phyloP scores from a whole-genome alignment of 2,113 vertebrate genomes.

The Lepisosteus osseus region DNA sequence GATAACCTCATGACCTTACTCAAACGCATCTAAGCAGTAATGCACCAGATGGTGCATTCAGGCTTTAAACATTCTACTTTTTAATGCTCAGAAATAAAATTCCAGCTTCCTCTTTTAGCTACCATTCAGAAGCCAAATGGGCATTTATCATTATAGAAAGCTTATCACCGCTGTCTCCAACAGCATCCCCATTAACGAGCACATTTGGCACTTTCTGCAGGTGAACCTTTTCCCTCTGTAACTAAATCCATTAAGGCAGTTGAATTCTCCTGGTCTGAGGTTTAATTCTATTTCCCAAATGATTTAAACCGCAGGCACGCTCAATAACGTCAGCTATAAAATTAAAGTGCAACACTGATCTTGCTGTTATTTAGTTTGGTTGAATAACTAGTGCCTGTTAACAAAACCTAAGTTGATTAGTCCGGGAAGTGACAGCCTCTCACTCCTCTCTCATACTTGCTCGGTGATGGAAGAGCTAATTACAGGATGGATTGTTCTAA shows the following conservation, averaged over 20 bases:
- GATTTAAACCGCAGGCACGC: not conserved
- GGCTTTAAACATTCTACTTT: not conserved
- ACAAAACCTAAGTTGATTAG: not conserved
- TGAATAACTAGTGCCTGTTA: not conserved
- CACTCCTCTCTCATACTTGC: not conserved
- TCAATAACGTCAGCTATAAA: constrained; percentile 1
- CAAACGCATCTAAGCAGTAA: no score
- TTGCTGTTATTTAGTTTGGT: not conserved
- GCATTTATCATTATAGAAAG: not conserved
- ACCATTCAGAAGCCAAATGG: not conserved
- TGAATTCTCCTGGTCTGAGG: not conserved
- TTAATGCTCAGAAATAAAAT: not conserved
- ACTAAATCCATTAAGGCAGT: not conserved
- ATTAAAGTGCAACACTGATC: not conserved
- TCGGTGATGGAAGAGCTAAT: not conserved
- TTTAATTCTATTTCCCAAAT: not conserved
- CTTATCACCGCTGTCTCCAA: no score
- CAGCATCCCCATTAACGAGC: no score
- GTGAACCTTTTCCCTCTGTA: not conserved
- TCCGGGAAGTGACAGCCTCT: not conserved
- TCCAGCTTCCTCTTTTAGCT: not conserved
- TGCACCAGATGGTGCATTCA: not conserved
- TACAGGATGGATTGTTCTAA: not conserved
- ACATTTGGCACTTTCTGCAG: not conserved
- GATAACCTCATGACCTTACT: no score